These are phyloP conservation scores for Diuraphis noxia DNA, from an alignment of 1,140 invertebrate species.

Conservation along the genomic window DNA sequence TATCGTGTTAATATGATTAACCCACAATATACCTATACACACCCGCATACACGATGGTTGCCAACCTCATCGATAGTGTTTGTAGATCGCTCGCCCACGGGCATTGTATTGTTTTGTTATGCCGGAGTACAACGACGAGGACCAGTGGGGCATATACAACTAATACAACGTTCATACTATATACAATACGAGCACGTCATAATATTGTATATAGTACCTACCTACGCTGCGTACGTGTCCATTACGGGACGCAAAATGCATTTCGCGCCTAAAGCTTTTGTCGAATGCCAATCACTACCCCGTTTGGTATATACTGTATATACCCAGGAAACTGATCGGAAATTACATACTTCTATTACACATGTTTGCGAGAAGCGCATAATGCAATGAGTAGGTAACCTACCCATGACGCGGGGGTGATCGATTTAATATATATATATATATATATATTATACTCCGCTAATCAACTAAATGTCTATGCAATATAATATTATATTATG, in stretches of 20 bases:
- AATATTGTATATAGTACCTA: too few species aligned
- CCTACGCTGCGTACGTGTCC: background rate
- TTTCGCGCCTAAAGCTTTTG: background rate
- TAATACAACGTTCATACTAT: too few species aligned
- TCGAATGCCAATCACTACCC: background rate
- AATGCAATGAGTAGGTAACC: background rate
- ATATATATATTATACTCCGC: too few species aligned
- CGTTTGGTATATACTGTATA: too few species aligned
- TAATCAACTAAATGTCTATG: background rate
- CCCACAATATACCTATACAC: background rate
- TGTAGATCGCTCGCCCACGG: background rate
- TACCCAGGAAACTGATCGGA: background rate
- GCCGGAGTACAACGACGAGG: background rate
- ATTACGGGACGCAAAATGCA: background rate
- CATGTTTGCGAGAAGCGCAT: background rate
- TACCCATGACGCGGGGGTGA: background rate
- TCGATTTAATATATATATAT: too few species aligned
- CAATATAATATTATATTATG: too few species aligned
- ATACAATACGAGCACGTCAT: too few species aligned
- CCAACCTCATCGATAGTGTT: background rate
- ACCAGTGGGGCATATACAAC: background rate
- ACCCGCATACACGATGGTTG: background rate
- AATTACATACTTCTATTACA: background rate
- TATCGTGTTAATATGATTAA: background rate
- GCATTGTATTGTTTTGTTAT: background rate